These are phyloP conservation scores for Vannuccia rotundouncinata DNA, from an alignment of 2,888 invertebrate species.

Conservation along the genomic window DNA sequence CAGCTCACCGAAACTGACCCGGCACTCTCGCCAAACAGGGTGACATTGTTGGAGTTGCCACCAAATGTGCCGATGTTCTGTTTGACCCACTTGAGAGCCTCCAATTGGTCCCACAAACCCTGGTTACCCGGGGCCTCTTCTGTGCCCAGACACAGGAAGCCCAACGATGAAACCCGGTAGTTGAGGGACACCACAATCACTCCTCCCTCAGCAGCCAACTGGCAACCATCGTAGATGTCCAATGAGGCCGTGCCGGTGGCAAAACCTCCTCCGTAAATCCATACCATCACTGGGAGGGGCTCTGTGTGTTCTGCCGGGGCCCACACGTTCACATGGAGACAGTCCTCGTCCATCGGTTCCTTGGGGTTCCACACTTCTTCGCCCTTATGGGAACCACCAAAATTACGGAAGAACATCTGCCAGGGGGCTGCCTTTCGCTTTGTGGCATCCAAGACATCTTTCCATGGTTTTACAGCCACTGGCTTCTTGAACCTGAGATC, in stretches of 20 bases:
- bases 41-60: conserved; percentile 46
- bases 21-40: conserved; percentile 49
- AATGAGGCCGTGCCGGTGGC: conserved; percentile 19
- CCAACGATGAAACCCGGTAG: conserved; percentile 41
- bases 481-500: conserved; percentile 30
- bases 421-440: conserved; percentile 25
- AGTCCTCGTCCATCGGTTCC: conserved; percentile 33
- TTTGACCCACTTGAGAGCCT: conserved; percentile 86
- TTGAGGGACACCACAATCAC: conserved; percentile 41
- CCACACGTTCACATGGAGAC: conserved; percentile 36
- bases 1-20: conserved; percentile 44
- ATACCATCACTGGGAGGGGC: conserved; percentile 28
- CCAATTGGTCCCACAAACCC: conserved; percentile 83
- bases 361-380: conserved; percentile 35
- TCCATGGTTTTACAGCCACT: background rate
- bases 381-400: background rate
- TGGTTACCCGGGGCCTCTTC: conserved; percentile 77
- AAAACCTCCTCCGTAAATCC: conserved; percentile 37
- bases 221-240: conserved; percentile 28
- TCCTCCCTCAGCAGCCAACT: background rate
- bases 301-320: conserved; percentile 15
- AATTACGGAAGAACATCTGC: background rate
- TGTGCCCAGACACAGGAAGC: conserved; percentile 42
- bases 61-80: conserved; percentile 67
- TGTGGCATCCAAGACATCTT: conserved; percentile 14